A percentile compares a stretch with the other conserved stretches of the same genome.
These are phyloP conservation scores for Numenius phaeopus DNA, from an alignment of 2,797 vertebrate genomes.

Conservation along the genomic window DNA sequence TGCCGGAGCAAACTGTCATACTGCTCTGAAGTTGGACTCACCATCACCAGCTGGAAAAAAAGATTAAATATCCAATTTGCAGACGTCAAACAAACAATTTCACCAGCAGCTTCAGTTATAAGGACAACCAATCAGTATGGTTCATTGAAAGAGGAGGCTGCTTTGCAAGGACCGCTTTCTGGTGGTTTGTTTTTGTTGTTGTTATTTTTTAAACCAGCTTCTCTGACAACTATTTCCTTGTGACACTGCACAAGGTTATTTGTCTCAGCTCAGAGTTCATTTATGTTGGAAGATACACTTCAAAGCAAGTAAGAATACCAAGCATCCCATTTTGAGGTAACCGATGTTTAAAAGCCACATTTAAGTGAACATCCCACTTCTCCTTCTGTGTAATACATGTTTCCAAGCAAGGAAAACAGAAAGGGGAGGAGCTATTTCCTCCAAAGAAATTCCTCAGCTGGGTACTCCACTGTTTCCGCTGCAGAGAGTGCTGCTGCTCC, in stretches of 20 bases:
- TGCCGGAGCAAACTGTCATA: slow-evolving; percentile 92
- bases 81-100: neutral
- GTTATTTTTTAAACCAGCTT: neutral
- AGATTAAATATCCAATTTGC: slow-evolving; percentile 54
- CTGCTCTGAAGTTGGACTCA: slow-evolving; percentile 93
- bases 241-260: neutral
- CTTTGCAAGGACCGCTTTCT: neutral
- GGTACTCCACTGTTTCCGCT: neutral
- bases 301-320: slow-evolving; percentile 28
- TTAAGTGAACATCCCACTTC: neutral
- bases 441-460: neutral
- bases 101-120: neutral
- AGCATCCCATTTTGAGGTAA: slow-evolving; percentile 29
- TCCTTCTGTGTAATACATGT: neutral
- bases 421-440: neutral
- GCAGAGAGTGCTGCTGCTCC: neutral
- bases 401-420: neutral
- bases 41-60: slow-evolving; percentile 88
- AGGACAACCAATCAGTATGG: neutral
- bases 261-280: slow-evolving; percentile 1
- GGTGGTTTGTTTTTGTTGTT: neutral
- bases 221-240: neutral
- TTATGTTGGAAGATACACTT: slow-evolving; percentile 16
- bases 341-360: slow-evolving; percentile 23
- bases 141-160: neutral